Conservation (phyloP, 1,140 invertebrate species). For the Amyelois transitella region DNA sequence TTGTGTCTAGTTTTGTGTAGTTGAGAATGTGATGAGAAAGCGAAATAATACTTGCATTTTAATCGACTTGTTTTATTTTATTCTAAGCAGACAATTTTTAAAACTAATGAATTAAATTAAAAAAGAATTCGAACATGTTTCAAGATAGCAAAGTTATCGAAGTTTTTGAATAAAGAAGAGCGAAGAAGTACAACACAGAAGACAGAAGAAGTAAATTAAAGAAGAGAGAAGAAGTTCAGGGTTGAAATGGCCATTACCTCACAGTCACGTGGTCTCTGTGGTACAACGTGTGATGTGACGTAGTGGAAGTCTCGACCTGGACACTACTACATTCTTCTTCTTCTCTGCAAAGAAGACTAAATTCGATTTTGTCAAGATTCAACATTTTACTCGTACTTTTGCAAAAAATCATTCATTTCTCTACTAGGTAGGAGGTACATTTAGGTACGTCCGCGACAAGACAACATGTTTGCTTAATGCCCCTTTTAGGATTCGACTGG, state of each 20-base stretch:
- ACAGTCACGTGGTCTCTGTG: conserved; percentile 66
- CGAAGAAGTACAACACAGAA: too few species aligned
- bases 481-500: too few species aligned
- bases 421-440: too few species aligned
- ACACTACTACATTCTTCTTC: conserved; percentile 1
- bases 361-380: too few species aligned
- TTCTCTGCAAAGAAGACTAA: neutral
- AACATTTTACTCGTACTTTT: too few species aligned
- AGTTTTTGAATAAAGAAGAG: neutral
- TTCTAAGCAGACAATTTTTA: neutral
- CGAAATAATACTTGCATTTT: too few species aligned
- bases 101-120: neutral
- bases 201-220: neutral
- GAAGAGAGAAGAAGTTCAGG: conserved; percentile 49
- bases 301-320: conserved; percentile 65
- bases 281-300: conserved; percentile 71
- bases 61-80: too few species aligned
- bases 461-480: too few species aligned
- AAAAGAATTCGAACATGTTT: neutral
- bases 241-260: conserved; percentile 70
- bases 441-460: too few species aligned
- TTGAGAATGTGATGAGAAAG: too few species aligned
- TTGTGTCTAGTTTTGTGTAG: too few species aligned
- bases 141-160: neutral
- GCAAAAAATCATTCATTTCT: too few species aligned